These are phyloP conservation scores for Callocephalon fimbriatum DNA, from an alignment of 2,113 vertebrate genomes.

Conservation along the genomic window DNA sequence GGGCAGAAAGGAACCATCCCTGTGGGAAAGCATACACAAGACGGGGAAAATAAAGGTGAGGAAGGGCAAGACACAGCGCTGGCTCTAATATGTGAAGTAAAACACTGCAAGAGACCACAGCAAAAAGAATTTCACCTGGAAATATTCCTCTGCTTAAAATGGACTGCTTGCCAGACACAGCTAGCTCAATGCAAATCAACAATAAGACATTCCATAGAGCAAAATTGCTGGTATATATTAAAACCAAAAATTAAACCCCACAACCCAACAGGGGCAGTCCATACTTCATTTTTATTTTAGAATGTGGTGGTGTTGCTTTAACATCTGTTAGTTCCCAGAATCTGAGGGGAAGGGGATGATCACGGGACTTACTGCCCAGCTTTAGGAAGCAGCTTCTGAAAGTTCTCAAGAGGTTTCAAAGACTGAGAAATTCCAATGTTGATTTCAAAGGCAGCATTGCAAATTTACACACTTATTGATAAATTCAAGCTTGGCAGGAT, in stretches of 20 bases:
- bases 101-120: not conserved
- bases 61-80: not conserved
- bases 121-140: not conserved
- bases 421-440: not conserved
- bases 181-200: not conserved
- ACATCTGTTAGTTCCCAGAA: not conserved
- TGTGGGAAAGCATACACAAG: fast-evolving
- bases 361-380: not conserved
- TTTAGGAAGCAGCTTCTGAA: not conserved
- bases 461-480: not conserved
- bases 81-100: not conserved
- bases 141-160: not conserved
- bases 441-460: not conserved
- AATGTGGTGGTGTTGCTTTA: not conserved
- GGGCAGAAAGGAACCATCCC: not conserved
- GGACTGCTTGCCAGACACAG: not conserved
- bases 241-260: not conserved
- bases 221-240: not conserved
- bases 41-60: not conserved
- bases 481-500: not conserved
- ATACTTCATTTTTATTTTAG: not conserved
- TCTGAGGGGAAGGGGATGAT: not conserved
- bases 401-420: not conserved
- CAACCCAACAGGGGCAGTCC: not conserved
- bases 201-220: not conserved